A percentile compares a stretch with the other conserved stretches of the same genome.
These are phyloP conservation scores for Crepidodera aurea DNA, from an alignment of 2,888 invertebrate species.

Conservation along the genomic window DNA sequence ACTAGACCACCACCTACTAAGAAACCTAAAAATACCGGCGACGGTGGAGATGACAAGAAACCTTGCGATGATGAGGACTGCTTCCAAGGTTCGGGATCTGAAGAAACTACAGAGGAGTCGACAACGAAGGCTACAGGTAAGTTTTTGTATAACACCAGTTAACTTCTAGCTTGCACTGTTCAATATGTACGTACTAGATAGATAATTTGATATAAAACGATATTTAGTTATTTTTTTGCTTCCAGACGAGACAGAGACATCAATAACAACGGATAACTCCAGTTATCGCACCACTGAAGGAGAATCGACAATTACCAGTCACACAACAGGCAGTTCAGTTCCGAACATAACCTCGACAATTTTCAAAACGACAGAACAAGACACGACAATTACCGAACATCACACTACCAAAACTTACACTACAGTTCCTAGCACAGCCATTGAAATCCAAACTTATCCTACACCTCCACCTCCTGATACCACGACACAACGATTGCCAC, in stretches of 20 bases:
- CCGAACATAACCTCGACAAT: conserved; percentile 21
- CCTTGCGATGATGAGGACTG: conserved; percentile 85
- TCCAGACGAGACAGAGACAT: conserved; percentile 37
- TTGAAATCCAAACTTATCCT: conserved; percentile 33
- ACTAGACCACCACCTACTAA: conserved; percentile 74
- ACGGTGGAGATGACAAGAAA: conserved; percentile 44
- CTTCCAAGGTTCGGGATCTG: conserved; percentile 82
- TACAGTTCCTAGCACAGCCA: conserved; percentile 27
- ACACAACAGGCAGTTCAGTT: not conserved
- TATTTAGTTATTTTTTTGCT: conserved; percentile 4
- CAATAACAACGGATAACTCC: conserved; percentile 41
- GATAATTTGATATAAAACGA: too few species aligned
- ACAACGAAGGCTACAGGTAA: conserved; percentile 66
- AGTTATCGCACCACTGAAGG: conserved; percentile 34
- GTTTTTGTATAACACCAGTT: too few species aligned
- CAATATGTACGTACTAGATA: too few species aligned
- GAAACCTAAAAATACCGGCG: conserved; percentile 49
- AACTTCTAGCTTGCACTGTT: too few species aligned
- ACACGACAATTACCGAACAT: conserved; percentile 30
- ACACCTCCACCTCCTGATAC: conserved; percentile 16
- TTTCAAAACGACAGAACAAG: conserved; percentile 25
- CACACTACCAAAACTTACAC: conserved; percentile 36
- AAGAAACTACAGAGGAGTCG: conserved; percentile 72
- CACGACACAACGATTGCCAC: conserved; percentile 32
- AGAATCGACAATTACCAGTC: conserved; percentile 21